phyloP scores from a whole-genome alignment of 2,113 vertebrate species.

The Brienomyrus longianalis region DNA sequence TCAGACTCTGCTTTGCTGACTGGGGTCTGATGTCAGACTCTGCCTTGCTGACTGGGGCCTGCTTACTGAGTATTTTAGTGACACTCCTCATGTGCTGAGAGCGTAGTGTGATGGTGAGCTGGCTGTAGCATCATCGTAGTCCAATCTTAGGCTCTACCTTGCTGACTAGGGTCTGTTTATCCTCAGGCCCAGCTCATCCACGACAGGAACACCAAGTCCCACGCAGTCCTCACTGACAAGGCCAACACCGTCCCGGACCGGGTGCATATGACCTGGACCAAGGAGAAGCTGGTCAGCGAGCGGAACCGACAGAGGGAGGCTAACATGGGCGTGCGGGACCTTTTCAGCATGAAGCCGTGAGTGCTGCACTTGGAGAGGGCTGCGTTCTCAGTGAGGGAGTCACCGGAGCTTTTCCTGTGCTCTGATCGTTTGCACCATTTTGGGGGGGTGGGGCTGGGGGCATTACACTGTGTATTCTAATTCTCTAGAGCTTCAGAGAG shows the following conservation, averaged over 20 bases:
- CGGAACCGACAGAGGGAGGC: constrained; percentile 70
- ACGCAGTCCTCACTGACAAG: constrained; percentile 44
- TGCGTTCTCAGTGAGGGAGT: not conserved
- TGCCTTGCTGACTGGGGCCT: not conserved
- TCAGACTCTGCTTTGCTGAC: not conserved
- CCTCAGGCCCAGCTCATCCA: constrained; percentile 83
- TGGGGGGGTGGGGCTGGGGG: not conserved
- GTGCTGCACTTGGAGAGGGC: constrained; percentile 39
- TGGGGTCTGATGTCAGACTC: not conserved
- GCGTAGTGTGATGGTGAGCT: not conserved
- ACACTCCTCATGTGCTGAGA: not conserved
- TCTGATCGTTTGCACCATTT: not conserved
- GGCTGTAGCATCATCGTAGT: not conserved
- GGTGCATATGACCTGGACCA: constrained; percentile 97
- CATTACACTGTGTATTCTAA: not conserved
- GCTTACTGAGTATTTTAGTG: not conserved
- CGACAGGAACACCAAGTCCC: constrained; percentile 78
- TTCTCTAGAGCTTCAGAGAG: not conserved
- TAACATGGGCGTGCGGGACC: constrained; percentile 67
- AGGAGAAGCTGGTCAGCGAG: constrained; percentile 78
- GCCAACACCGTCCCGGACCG: constrained; percentile 53
- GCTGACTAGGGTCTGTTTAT: not conserved
- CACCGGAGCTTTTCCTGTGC: not conserved
- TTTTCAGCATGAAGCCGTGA: constrained; percentile 95
- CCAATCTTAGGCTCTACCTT: not conserved